phyloP scores from a whole-genome alignment of 2,113 vertebrate genomes.

The Oenanthe melanoleuca region DNA sequence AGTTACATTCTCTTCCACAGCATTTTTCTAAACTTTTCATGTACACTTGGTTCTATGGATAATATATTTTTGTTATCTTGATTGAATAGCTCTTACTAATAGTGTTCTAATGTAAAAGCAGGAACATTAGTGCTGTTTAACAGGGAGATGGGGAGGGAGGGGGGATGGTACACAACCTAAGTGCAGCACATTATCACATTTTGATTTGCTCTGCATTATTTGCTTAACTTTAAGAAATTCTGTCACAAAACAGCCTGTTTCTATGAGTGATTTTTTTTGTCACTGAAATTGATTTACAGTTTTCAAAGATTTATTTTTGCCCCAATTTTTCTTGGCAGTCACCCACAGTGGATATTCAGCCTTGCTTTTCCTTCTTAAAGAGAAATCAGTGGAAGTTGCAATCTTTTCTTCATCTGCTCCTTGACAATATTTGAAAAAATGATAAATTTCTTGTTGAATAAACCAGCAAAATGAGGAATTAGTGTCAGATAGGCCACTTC shows the following conservation, averaged over 20 bases:
- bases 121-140: background rate
- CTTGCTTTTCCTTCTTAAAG: background rate
- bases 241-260: background rate
- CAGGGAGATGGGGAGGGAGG: background rate
- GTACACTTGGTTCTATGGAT: background rate
- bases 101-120: background rate
- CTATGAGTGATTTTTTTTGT: slow-evolving; percentile 8
- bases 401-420: background rate
- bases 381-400: background rate
- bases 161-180: background rate
- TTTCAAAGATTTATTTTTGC: background rate
- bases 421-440: background rate
- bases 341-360: background rate
- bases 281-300: background rate
- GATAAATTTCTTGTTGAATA: background rate
- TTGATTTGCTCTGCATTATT: background rate
- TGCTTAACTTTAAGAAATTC: background rate
- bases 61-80: background rate
- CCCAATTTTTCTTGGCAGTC: background rate
- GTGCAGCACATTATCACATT: background rate
- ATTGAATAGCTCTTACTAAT: background rate
- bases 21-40: background rate
- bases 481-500: background rate
- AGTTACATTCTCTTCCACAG: background rate
- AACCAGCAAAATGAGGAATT: background rate